A percentile compares a stretch with the other conserved stretches of the same genome.
These are phyloP conservation scores for Apocrypta bakeri DNA, from an alignment of 1,140 invertebrate genomes.

Conservation along the genomic window DNA sequence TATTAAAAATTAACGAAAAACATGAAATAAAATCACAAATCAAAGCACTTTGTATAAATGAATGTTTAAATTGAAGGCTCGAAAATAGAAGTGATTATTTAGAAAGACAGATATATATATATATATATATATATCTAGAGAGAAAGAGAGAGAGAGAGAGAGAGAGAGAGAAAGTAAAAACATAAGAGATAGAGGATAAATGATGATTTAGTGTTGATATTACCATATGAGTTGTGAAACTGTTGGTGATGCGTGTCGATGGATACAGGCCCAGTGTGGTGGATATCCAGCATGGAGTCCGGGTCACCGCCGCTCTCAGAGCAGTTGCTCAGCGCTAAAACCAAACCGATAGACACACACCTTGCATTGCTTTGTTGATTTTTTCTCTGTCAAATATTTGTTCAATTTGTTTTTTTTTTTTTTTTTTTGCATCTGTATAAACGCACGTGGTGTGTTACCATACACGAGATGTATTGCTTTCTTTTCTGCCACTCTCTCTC, in stretches of 20 bases:
- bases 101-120: too few species aligned
- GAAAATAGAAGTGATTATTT: neutral
- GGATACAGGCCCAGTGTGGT: slow-evolving; percentile 69
- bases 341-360: slow-evolving; percentile 76
- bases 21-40: slow-evolving; percentile 8
- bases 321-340: slow-evolving; percentile 76
- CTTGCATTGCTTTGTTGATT: slow-evolving; percentile 65
- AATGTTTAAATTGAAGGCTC: neutral
- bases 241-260: slow-evolving; percentile 73
- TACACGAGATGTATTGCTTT: slow-evolving; percentile 27
- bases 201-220: slow-evolving; percentile 64
- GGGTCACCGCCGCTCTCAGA: slow-evolving; percentile 73
- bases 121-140: too few species aligned
- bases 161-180: neutral
- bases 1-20: neutral
- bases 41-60: neutral
- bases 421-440: neutral
- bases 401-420: neutral
- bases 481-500: slow-evolving; percentile 25
- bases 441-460: neutral
- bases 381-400: slow-evolving; percentile 4
- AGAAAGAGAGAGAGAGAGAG: neutral
- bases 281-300: slow-evolving; percentile 73
- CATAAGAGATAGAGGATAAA: slow-evolving; percentile 29
- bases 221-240: slow-evolving; percentile 76